Evolutionary conservation across 1,140 invertebrate genomes (phyloP).

Genomic region (Drosophila orosa): DNA sequence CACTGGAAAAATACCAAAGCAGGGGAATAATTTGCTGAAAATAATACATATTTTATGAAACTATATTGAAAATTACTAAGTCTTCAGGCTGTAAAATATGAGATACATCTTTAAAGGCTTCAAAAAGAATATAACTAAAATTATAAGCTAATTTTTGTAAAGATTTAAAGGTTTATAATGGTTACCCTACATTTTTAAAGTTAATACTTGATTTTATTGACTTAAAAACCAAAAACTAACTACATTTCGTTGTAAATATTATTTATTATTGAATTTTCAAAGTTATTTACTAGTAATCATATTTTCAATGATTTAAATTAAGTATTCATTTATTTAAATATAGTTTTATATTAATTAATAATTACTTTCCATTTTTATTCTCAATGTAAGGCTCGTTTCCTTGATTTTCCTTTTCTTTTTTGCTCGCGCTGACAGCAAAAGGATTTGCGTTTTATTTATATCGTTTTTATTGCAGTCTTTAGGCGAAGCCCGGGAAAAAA

Average conservation of each 20-base stretch:
- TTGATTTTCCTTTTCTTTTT: conserved; percentile 28
- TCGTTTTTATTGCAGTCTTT: conserved; percentile 70
- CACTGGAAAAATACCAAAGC: background rate
- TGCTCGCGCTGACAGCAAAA: conserved; percentile 57
- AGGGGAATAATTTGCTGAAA: background rate
- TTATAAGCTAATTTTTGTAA: background rate
- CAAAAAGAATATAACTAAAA: background rate
- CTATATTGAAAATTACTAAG: background rate
- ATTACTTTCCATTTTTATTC: background rate
- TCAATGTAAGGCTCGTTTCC: conserved; percentile 13
- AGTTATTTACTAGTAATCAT: background rate
- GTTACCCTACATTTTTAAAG: background rate
- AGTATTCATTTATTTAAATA: background rate
- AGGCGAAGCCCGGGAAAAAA: conserved; percentile 26
- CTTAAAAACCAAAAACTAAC: background rate
- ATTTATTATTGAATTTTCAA: background rate
- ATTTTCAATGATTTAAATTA: no score
- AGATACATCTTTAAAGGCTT: background rate
- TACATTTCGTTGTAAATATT: background rate
- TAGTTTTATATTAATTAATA: background rate
- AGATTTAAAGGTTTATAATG: background rate
- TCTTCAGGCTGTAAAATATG: background rate
- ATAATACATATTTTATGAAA: no score
- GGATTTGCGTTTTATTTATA: conserved; percentile 78
- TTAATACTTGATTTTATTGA: background rate